Percentiles rank a stretch among this genome's conserved stretches.
Evolutionary conservation across 2,797 vertebrate genomes (phyloP).

Genomic region (Halcyon badia): DNA sequence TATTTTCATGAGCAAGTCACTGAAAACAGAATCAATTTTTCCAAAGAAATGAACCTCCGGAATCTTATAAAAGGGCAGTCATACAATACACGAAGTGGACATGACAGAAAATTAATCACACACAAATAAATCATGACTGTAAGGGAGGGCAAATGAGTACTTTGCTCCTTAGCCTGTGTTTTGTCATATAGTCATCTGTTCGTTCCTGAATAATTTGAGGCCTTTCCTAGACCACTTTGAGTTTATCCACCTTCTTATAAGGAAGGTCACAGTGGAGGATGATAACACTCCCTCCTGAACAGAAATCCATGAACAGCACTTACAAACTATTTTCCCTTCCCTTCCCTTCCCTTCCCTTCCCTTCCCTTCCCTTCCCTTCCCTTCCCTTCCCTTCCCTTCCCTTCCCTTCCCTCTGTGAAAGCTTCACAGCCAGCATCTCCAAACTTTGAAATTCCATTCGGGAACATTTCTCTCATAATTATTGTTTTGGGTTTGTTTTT

Average conservation of each 20-base stretch:
- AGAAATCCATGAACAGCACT: background rate
- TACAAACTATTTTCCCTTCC: background rate
- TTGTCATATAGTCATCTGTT: background rate
- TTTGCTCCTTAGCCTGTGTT: background rate
- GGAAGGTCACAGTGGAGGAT: background rate
- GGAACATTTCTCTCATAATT: background rate
- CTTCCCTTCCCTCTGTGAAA: background rate
- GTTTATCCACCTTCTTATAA: background rate
- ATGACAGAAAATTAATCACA: slow-evolving; percentile 36
- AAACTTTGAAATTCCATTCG: background rate
- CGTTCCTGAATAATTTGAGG: background rate
- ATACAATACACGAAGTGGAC: slow-evolving; percentile 17
- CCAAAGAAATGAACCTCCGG: slow-evolving; percentile 6
- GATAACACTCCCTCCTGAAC: background rate
- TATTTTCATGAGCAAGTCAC: slow-evolving; percentile 21
- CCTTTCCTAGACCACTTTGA: background rate
- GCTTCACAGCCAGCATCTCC: background rate
- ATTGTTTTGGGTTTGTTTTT: background rate
- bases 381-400: no score
- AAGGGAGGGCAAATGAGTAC: background rate
- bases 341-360: no score
- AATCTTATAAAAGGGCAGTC: background rate
- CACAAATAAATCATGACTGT: background rate
- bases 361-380: no score
- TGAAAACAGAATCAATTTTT: slow-evolving; percentile 27